Evolutionary conservation across 2,888 invertebrate genomes (phyloP), one percentile per base, ranked within the genome.

Genomic region (Nemoura dubitans): DNA sequence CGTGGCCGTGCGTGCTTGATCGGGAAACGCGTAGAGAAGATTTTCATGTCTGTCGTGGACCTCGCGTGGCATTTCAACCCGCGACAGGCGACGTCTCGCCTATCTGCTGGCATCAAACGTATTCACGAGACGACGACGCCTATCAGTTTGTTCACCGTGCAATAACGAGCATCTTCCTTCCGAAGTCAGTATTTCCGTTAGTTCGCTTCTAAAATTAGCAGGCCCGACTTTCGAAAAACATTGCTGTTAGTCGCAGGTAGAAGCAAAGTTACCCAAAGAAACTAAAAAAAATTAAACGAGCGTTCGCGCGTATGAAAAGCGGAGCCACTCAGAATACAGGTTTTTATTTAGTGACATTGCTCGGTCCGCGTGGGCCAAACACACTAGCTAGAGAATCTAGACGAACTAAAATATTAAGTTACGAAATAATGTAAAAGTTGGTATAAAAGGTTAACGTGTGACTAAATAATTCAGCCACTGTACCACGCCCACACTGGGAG

Each of bases 81-180:
- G 36, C 36, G 36, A n/a, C n/a, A n/a, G n/a, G 36, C 10, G 36
- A 36, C 3, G 36, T 36, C 36, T 36, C 36, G 36, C 36, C 36
- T 36, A 59, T 10, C 59, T 21, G 59, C 2, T 21, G 21, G 59
- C 59, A 59, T 59, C 59, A 14, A 59, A 3, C 1, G 14, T 10
- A 59, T 21, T 21, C 16, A 7, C 59, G 21, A 59, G 59, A 59
- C 59, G 59, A 59, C 59, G 59, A 59, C 59, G 59, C 59, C 59
- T 59, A 59, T 59, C 59, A 59, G 16, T 21, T 59, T 16, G 59
- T 59, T 59, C 16, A 59, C 16, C 21, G 59, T 59, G 59, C 59
- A 59, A 59, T 59, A 59, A 59, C 59, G 59, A 59, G 59, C 59
- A 59, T 59, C 59, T 59, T 59, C 59, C 59, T 59, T 59, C 59